Percentiles rank a stretch among this genome's conserved stretches.
Conservation (phyloP, 2,888 invertebrate species). For the Ceramica pisi region DNA sequence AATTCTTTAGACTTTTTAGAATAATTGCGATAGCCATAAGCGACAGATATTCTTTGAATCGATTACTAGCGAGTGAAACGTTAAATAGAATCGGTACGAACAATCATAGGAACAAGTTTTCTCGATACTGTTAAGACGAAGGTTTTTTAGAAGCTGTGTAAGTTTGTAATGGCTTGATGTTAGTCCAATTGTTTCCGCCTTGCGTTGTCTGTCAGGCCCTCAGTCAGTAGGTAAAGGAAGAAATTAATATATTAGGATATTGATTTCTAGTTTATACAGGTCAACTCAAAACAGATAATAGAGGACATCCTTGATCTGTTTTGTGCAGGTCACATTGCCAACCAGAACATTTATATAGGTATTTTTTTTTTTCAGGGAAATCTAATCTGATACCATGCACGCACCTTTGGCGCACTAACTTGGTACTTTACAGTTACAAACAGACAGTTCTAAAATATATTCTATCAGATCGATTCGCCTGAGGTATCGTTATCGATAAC, state of each 20-base stretch:
- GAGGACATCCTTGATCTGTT: no score
- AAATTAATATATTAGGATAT: no score
- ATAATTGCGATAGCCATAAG: constrained; percentile 21
- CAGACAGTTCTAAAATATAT: constrained; percentile 74
- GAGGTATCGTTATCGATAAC: constrained; percentile 76
- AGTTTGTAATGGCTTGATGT: no score
- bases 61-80: constrained; percentile 50
- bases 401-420: constrained; percentile 42
- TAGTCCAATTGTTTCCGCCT: no score
- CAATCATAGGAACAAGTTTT: constrained; percentile 53
- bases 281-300: no score
- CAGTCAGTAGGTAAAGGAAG: no score
- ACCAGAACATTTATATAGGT: no score
- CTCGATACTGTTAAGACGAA: constrained; percentile 45
- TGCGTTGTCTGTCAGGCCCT: no score
- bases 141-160: neutral
- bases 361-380: constrained; percentile 20
- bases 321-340: no score
- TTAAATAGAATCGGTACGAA: constrained; percentile 42
- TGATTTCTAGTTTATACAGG: no score
- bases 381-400: constrained; percentile 50
- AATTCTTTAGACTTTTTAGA: constrained; percentile 33
- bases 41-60: constrained; percentile 37
- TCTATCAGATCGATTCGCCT: constrained; percentile 77
- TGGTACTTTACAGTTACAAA: constrained; percentile 58